phyloP scores from a whole-genome alignment of 53 echinoderm and acorn worm genomes.

The Mesocentrotus franciscanus region DNA sequence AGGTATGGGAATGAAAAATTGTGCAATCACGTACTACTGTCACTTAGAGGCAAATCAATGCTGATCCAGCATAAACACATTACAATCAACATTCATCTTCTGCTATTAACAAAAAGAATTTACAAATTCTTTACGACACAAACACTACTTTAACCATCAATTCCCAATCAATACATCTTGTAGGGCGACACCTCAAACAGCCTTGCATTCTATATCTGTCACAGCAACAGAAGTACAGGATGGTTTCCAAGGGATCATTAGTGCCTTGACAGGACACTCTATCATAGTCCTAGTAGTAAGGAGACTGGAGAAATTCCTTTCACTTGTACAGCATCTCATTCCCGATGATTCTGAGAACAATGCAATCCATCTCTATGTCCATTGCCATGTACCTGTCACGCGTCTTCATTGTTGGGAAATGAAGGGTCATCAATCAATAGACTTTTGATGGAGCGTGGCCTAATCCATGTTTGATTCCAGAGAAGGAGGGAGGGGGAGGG shows the following conservation, averaged over 20 bases:
- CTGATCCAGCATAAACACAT: not conserved
- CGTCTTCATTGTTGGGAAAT: not conserved
- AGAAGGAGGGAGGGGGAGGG: not conserved
- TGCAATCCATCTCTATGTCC: not conserved
- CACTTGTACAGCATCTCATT: slow-evolving; percentile 12
- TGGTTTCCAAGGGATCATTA: slow-evolving; percentile 34
- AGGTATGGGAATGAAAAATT: not conserved
- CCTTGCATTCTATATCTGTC: not conserved
- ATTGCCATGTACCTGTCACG: not conserved
- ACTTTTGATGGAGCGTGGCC: not conserved
- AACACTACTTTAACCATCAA: not conserved
- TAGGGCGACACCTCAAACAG: not conserved
- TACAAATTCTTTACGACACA: not conserved
- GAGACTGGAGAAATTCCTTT: slow-evolving; percentile 8
- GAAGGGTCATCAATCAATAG: not conserved
- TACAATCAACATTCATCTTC: not conserved
- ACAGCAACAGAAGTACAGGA: not conserved
- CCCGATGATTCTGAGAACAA: not conserved
- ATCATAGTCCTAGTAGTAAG: slow-evolving; percentile 1
- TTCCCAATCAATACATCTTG: not conserved
- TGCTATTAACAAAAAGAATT: not conserved
- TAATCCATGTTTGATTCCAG: not conserved
- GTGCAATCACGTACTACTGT: not conserved
- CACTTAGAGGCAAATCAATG: not conserved
- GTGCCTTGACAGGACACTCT: not conserved